Conservation (phyloP, 2,113 vertebrate genomes). For the Riparia riparia region DNA sequence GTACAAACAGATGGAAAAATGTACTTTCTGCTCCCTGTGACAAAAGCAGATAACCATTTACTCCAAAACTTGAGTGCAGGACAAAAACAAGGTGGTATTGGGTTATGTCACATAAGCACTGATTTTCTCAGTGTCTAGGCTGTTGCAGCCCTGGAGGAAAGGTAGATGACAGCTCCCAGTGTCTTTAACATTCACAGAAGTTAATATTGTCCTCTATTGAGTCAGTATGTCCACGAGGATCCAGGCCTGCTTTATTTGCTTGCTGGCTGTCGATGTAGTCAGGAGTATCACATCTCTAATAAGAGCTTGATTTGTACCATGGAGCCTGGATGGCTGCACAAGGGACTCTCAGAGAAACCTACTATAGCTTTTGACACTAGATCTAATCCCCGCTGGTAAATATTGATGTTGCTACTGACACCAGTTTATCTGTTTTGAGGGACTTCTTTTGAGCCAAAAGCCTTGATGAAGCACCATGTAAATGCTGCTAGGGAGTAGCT, state of each 20-base stretch:
- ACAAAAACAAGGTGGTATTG: background rate
- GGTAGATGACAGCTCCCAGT: background rate
- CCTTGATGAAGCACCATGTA: background rate
- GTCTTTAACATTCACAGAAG: background rate
- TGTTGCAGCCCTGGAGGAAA: background rate
- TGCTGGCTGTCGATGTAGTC: background rate
- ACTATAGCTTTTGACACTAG: background rate
- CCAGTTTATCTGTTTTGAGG: background rate
- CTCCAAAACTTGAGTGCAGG: background rate
- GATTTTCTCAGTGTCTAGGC: background rate
- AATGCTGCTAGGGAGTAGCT: background rate
- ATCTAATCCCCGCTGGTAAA: background rate
- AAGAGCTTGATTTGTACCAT: rapidly evolving
- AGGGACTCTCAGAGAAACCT: background rate
- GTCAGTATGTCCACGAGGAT: background rate
- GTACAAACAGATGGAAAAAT: background rate
- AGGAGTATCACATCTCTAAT: background rate
- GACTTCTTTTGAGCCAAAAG: background rate
- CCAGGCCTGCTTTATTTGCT: background rate
- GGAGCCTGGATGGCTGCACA: background rate
- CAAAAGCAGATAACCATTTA: background rate
- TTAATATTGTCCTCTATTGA: background rate
- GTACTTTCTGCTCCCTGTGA: background rate
- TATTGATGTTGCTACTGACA: background rate
- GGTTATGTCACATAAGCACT: background rate